These are phyloP conservation scores for Pollenia labialis DNA, from an alignment of 2,888 invertebrate species.

Conservation along the genomic window DNA sequence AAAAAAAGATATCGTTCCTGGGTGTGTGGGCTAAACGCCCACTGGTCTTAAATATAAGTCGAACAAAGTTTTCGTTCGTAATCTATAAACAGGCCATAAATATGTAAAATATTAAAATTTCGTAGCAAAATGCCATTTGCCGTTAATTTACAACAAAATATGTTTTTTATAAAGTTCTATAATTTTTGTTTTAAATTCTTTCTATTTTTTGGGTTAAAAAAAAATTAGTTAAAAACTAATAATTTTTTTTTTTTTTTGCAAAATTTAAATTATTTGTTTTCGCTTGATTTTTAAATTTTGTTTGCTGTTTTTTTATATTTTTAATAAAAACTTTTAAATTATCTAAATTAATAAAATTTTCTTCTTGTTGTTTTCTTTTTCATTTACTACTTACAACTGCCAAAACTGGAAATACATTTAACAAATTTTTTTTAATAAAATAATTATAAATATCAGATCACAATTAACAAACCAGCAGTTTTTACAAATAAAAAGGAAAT, in stretches of 20 bases:
- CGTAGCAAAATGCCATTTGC: too few relatives aligned
- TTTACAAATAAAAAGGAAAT: constrained; percentile 33
- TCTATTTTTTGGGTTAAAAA: background rate
- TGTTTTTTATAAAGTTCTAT: too few relatives aligned
- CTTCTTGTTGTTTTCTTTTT: constrained; percentile 71
- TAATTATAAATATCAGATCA: constrained; percentile 43
- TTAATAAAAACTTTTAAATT: background rate
- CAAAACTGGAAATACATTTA: constrained; percentile 49
- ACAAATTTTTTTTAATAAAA: too few relatives aligned
- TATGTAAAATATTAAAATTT: too few relatives aligned
- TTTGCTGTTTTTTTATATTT: background rate
- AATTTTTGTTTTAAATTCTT: background rate
- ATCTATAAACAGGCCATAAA: too few relatives aligned
- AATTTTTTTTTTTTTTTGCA: background rate
- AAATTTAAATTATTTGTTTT: background rate
- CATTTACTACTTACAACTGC: constrained; percentile 30
- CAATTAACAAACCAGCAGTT: constrained; percentile 46
- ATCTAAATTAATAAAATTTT: constrained; percentile 41
- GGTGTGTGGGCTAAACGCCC: too few relatives aligned
- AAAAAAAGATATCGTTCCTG: too few relatives aligned
- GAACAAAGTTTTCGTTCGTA: too few relatives aligned
- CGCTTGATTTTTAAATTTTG: background rate
- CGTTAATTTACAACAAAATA: too few relatives aligned
- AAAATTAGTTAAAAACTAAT: background rate
- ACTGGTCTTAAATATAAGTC: too few relatives aligned